Evolutionary conservation across 1,140 invertebrate species (phyloP).

Genomic region (Tetragnatha versicolor): DNA sequence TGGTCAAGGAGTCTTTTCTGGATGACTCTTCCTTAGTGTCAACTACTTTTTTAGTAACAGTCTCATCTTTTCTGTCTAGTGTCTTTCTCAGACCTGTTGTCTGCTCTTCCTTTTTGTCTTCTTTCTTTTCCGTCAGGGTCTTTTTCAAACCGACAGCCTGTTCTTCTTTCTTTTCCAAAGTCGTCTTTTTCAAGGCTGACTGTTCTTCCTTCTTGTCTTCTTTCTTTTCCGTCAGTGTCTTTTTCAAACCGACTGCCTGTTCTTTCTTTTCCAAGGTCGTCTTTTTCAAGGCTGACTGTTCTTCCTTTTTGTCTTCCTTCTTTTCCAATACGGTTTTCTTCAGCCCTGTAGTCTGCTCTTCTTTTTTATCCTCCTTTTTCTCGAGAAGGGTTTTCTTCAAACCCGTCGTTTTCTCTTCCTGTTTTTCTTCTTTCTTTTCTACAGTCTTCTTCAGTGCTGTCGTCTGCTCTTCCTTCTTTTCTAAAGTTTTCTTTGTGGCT

Average conservation of each 20-base stretch:
- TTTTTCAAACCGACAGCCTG: too few relatives aligned
- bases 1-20: not conserved
- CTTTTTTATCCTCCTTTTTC: conserved; percentile 34
- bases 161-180: not conserved
- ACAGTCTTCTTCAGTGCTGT: not conserved
- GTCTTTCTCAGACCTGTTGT: conserved; percentile 6
- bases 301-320: conserved; percentile 8
- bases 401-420: conserved; percentile 11
- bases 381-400: conserved; percentile 16
- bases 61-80: not conserved
- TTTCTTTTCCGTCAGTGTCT: not conserved
- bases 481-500: not conserved
- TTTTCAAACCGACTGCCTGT: not conserved
- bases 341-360: not conserved
- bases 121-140: not conserved
- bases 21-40: not conserved
- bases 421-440: conserved; percentile 37
- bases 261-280: conserved; percentile 37
- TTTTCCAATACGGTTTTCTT: conserved; percentile 3
- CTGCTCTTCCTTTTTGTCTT: conserved; percentile 19
- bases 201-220: conserved; percentile 26
- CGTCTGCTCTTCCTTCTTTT: conserved; percentile 42
- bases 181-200: not conserved
- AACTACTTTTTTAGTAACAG: not conserved
- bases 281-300: conserved; percentile 12